Conservation (phyloP, 2,797 vertebrate genomes). For the Thunnus albacares region DNA sequence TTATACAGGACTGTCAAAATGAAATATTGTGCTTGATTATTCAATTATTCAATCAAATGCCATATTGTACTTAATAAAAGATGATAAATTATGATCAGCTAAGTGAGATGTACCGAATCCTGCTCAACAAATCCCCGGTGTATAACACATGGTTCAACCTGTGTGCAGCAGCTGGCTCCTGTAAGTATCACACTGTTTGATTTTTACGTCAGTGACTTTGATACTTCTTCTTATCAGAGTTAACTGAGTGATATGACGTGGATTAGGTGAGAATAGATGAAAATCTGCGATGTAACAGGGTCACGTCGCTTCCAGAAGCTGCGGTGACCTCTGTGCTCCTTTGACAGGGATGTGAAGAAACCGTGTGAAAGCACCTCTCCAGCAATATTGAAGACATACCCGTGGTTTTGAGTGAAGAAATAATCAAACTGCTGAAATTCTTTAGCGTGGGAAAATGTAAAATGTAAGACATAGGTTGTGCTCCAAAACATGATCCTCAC, state of each 20-base stretch:
- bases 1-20: slow-evolving; percentile 3
- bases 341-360: slow-evolving; percentile 39
- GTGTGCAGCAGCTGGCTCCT: slow-evolving; percentile 55
- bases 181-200: slow-evolving; percentile 43
- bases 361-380: slow-evolving; percentile 34
- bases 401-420: not conserved
- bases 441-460: too few relatives aligned
- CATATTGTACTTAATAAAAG: slow-evolving; percentile 7
- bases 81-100: slow-evolving; percentile 12
- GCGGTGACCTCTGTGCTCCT: slow-evolving; percentile 49
- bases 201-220: slow-evolving; percentile 46
- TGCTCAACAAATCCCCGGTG: slow-evolving; percentile 7
- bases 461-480: too few relatives aligned
- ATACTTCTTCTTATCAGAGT: slow-evolving; percentile 36
- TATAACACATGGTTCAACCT: slow-evolving; percentile 17
- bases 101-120: slow-evolving; percentile 43
- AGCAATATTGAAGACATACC: slow-evolving; percentile 29
- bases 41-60: slow-evolving; percentile 15
- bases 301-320: slow-evolving; percentile 48
- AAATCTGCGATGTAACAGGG: slow-evolving; percentile 59
- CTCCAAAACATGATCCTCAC: not conserved
- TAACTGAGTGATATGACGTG: slow-evolving; percentile 30
- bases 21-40: not conserved
- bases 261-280: slow-evolving; percentile 62
- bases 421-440: not conserved